phyloP scores from a whole-genome alignment of 2,888 invertebrate species.

The Tipula helvola region DNA sequence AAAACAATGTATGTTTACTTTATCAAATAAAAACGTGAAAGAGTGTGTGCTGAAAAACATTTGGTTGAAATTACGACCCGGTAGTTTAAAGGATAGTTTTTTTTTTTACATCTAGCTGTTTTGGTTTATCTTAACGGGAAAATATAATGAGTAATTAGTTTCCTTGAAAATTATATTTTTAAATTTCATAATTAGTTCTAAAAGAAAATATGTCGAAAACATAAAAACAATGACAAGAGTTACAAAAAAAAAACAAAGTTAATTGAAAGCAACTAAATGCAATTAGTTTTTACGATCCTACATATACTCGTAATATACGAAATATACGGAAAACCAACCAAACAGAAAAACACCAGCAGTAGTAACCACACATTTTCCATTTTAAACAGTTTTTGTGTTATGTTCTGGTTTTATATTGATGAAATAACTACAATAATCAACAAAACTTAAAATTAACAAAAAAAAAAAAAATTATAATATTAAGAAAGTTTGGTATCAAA shows the following conservation, averaged over 20 bases:
- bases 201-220: not conserved
- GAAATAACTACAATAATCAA: not conserved
- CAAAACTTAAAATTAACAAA: not conserved
- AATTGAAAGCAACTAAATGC: not conserved
- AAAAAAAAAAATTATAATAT: not conserved
- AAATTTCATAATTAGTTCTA: not conserved
- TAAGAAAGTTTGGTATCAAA: slow-evolving; percentile 4
- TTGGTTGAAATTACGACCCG: not conserved
- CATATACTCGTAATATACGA: not conserved
- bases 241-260: not conserved
- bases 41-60: not conserved
- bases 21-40: not conserved
- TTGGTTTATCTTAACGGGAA: not conserved
- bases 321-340: not conserved
- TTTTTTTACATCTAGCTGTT: no score
- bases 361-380: not conserved
- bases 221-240: not conserved
- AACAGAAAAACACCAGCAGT: not conserved
- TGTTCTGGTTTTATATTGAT: slow-evolving; percentile 4
- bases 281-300: not conserved
- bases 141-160: not conserved
- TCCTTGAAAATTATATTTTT: not conserved
- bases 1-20: not conserved
- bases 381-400: not conserved
- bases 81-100: not conserved